Percentiles rank a stretch among this genome's conserved stretches.
Conservation (phyloP, 2,888 invertebrate species). For the Cordylochernes scorpioides region DNA sequence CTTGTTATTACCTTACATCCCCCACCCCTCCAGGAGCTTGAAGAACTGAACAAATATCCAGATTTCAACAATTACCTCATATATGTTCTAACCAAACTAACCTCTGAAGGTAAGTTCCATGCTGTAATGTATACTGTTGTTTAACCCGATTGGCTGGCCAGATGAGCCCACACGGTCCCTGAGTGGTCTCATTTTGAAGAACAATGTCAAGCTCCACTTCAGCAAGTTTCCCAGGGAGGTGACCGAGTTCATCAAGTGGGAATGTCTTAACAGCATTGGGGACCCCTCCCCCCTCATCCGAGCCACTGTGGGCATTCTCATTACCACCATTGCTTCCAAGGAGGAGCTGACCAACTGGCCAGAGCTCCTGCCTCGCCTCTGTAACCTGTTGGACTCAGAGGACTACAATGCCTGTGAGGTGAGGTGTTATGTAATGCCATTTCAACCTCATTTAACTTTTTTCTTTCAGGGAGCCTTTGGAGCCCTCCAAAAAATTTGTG, state of each 20-base stretch:
- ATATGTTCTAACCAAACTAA: constrained; percentile 82
- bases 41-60: constrained; percentile 86
- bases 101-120: constrained; percentile 38
- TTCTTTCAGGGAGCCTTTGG: constrained; percentile 77
- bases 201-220: constrained; percentile 81
- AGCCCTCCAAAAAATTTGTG: constrained; percentile 92
- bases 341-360: constrained; percentile 63
- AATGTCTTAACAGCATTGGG: constrained; percentile 79
- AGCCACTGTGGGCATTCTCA: constrained; percentile 87
- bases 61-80: constrained; percentile 98
- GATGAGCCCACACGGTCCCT: constrained; percentile 90
- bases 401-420: constrained; percentile 89
- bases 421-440: no score
- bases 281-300: constrained; percentile 82
- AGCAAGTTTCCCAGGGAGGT: constrained; percentile 67
- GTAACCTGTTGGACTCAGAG: constrained; percentile 75
- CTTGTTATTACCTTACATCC: constrained; percentile 6
- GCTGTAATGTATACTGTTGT: constrained; percentile 1
- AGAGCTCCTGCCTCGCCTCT: constrained; percentile 66
- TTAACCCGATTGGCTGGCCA: constrained; percentile 17
- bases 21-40: constrained; percentile 51
- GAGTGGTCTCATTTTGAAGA: constrained; percentile 88
- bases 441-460: no score
- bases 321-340: constrained; percentile 73
- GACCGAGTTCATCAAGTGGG: constrained; percentile 75